Conservation (phyloP, 1,140 invertebrate species). For the Musca domestica region DNA sequence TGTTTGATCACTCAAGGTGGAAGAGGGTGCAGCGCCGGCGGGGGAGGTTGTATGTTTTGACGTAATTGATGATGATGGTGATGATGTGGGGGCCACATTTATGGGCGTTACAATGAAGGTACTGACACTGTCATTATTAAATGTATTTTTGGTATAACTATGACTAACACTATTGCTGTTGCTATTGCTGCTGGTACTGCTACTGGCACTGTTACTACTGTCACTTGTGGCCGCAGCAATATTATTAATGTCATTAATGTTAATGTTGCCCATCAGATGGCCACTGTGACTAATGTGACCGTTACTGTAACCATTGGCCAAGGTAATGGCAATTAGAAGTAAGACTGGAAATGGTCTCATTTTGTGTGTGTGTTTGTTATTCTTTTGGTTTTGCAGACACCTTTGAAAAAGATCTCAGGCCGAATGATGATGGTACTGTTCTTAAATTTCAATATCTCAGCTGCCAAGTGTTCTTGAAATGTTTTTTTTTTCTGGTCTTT, state of each 20-base stretch:
- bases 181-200: not conserved
- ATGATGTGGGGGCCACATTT: not conserved
- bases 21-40: not conserved
- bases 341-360: slow-evolving; percentile 6
- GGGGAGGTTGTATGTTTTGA: not conserved
- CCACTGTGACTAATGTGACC: too few relatives aligned
- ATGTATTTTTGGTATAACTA: too few relatives aligned
- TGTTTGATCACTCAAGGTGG: not conserved
- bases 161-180: not conserved
- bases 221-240: too few relatives aligned
- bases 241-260: too few relatives aligned
- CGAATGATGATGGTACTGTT: too few relatives aligned
- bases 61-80: not conserved
- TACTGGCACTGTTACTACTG: not conserved
- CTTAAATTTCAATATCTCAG: too few relatives aligned
- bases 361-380: not conserved
- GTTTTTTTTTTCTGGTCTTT: too few relatives aligned
- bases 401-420: too few relatives aligned
- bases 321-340: slow-evolving; percentile 8
- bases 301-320: slow-evolving; percentile 1
- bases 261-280: too few relatives aligned
- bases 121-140: too few relatives aligned
- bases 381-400: not conserved
- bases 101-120: too few relatives aligned
- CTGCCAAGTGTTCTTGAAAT: too few relatives aligned